Evolutionary conservation across 2,797 vertebrate species (phyloP), one percentile per base, ranked within the genome.

Genomic region (Monodelphis domestica): DNA sequence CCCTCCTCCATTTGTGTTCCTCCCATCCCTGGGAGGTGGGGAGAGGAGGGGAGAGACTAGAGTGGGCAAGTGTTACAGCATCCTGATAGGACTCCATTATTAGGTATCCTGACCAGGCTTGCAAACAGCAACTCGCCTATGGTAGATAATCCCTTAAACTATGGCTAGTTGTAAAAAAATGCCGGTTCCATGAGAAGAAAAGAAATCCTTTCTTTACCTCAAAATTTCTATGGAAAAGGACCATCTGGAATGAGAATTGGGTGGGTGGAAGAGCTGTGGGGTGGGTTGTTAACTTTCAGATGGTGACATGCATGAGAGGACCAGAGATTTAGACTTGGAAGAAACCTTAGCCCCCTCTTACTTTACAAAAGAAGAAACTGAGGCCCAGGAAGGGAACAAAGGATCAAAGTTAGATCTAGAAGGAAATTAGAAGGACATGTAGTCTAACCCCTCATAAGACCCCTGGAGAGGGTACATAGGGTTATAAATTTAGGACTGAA

Each of bases 31-130:
- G 91, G 95, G 91, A 96, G 94, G 56, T 59, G 12, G 56, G 55
- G 56, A 21, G 28, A 2, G 14, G 30, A 12, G 57, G n/a, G 59
- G 30, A 94, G 94, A 95, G 91, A 91, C 89, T 33, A 52, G 12
- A 94, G 54, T 10, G 93, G 97, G 96, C 96, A 95, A 95, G 96
- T 97, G 95, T 94, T 96, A 96, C 95, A 97, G 96, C 96, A 93
- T 97, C 97, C 94, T 96, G 96, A 97, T 53, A 88, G 10, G 96
- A 97, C 97, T 97, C 96, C 96, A 97, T 97, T 96, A 95, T 97
- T 96, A 97, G 95, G 96, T 91, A 95, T 96, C 96, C 96, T 97
- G 96, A 95, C 97, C 97, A 96, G 97, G 96, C 97, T 97, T 97
- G 95, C 95, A 93, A 96, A 95, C 97, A 97, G 96, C 95, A 96